Evolutionary conservation across 2,888 invertebrate species (phyloP).

Genomic region (Eupeodes latifasciatus): DNA sequence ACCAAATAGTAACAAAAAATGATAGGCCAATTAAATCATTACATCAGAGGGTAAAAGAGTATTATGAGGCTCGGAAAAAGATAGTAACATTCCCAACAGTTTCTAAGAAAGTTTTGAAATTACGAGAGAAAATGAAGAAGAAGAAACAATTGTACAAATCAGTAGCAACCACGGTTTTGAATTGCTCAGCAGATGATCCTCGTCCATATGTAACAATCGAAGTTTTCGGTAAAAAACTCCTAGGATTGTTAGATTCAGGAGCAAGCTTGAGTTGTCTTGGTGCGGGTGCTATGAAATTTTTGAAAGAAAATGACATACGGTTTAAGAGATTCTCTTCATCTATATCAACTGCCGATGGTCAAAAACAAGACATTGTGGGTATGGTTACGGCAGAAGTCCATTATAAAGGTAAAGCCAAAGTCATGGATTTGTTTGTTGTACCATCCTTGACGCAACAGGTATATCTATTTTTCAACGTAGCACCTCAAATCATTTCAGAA

Average conservation of each 20-base stretch:
- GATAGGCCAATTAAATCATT: neutral
- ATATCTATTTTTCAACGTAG: neutral
- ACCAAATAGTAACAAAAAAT: neutral
- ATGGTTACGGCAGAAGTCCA: neutral
- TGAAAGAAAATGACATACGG: neutral
- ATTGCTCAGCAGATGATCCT: neutral
- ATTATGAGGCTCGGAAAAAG: conserved; percentile 9
- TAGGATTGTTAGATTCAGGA: neutral
- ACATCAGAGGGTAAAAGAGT: neutral
- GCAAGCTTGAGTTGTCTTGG: neutral
- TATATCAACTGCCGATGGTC: neutral
- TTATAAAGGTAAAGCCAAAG: neutral
- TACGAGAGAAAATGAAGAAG: neutral
- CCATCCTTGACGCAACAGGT: neutral
- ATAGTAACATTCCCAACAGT: neutral
- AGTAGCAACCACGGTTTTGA: neutral
- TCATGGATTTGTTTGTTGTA: neutral
- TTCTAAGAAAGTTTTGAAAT: neutral
- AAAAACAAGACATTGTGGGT: neutral
- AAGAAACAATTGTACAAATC: neutral
- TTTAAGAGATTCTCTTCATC: neutral
- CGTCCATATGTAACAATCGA: neutral
- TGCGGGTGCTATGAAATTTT: neutral
- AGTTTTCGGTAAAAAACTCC: neutral
- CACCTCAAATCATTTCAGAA: conserved; percentile 6